Evolutionary conservation across 92 coral and sea anemone species (phyloP), one percentile per base, ranked within the genome.

Genomic region (Paragorgia papillata): DNA sequence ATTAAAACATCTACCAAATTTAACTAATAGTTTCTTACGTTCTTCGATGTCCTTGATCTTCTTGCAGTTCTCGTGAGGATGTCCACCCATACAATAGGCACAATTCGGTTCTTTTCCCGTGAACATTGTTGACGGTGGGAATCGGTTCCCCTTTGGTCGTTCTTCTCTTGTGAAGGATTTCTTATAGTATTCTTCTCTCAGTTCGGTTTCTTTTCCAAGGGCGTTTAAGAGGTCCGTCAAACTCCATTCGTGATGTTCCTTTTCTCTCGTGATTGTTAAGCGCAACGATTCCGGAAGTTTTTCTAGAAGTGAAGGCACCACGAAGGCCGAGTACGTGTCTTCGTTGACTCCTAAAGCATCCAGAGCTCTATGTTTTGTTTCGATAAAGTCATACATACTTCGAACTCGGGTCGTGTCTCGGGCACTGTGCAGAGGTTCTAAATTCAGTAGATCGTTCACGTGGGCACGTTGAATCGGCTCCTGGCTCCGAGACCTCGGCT

Each of bases 261-360:
- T 63, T 29, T 80, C 81, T 69, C 88, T 57, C 17, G 80, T 79
- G 30, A 84, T 84, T 0, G 84, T 79, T 37, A 79, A 26, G 24
- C 84, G 74, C 2, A 84, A 32, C 2, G 27, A 1, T 7, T 84
- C 66, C 24, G 77, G 88, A 19, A 84, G 15, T 37, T 77, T 76
- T 31, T 84, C 74, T 57, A 84, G 15, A 1, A 79, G 1, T 0
- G 55, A 3, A 10, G 84, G 88, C 0, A 84, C 76, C 18, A 79
- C 84, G 21, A 84, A 70, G n/a, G 70, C 79, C 13, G 84, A 55
- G 57, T 84, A 70, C 13, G 76, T 37, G 17, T 22, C 30, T 12
- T 84, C 70, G 57, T 77, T 73, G 40, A 84, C 88, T 2, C 44
- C 81, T 25, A 79, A 73, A 9, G 81, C 84, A 51, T 64, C 35